Evolutionary conservation across 2,113 vertebrate genomes (phyloP).

Genomic region (Pollimyrus isidori): DNA sequence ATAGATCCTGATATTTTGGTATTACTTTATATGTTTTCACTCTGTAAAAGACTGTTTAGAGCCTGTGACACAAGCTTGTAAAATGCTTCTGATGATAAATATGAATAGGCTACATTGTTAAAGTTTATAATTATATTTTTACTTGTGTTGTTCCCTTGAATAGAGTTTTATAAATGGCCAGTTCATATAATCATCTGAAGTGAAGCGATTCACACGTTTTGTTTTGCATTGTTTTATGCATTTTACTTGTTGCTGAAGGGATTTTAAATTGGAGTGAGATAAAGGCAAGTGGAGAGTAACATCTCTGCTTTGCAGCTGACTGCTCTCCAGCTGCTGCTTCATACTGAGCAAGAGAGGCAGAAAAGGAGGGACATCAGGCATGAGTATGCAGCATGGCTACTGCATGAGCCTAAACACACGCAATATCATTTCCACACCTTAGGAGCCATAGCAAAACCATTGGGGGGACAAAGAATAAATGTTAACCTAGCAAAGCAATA

Average conservation of each 20-base stretch:
- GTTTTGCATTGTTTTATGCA: neutral
- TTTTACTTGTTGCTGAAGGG: neutral
- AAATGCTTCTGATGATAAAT: neutral
- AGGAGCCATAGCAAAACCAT: conserved; percentile 10
- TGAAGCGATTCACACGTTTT: neutral
- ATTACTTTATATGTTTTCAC: neutral
- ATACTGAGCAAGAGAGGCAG: neutral
- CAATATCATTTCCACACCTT: neutral
- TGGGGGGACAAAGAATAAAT: conserved; percentile 4
- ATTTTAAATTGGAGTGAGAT: conserved; percentile 1
- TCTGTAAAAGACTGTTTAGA: neutral
- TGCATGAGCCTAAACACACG: neutral
- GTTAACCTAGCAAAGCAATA: conserved; percentile 37
- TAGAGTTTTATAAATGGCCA: neutral
- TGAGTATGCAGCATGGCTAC: neutral
- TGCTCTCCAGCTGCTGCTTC: neutral
- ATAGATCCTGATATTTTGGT: conserved; percentile 17
- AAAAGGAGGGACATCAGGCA: neutral
- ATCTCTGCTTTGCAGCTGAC: conserved; percentile 8
- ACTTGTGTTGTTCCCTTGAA: neutral
- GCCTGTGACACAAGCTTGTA: conserved; percentile 12
- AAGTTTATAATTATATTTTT: neutral
- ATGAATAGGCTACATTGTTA: conserved; percentile 8
- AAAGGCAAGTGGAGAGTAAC: conserved; percentile 16
- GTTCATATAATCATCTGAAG: neutral